phyloP scores from a whole-genome alignment of 1,140 invertebrate genomes.

The Solen grandis region DNA sequence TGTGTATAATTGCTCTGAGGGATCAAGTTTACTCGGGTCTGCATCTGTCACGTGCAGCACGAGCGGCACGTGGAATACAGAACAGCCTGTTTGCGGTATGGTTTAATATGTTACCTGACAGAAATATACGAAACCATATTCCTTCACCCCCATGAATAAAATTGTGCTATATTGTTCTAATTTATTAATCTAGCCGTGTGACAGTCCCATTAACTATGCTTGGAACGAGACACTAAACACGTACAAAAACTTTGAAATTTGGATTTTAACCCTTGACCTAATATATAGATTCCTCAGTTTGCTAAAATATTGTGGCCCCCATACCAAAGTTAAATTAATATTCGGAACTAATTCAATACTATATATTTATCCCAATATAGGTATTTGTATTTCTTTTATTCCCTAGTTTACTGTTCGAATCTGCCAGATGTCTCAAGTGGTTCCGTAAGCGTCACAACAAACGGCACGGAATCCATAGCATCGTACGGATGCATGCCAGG shows the following conservation, averaged over 20 bases:
- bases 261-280: too few relatives aligned
- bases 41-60: background rate
- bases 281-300: too few relatives aligned
- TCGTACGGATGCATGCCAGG: conserved; percentile 25
- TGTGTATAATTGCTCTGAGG: conserved; percentile 5
- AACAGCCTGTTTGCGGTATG: conserved; percentile 16
- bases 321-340: too few relatives aligned
- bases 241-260: too few relatives aligned
- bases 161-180: background rate
- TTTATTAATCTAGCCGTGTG: conserved; percentile 4
- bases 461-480: background rate
- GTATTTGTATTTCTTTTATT: background rate
- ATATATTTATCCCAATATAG: too few relatives aligned
- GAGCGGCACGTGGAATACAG: background rate
- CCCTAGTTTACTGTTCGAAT: conserved; percentile 22
- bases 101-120: too few relatives aligned
- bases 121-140: background rate
- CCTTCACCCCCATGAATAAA: too few relatives aligned
- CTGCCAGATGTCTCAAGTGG: conserved; percentile 16
- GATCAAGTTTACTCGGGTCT: background rate
- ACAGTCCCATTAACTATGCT: too few relatives aligned
- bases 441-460: conserved; percentile 14
- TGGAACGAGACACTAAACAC: too few relatives aligned
- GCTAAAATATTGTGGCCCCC: too few relatives aligned
- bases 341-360: too few relatives aligned